These are phyloP conservation scores for Chionis minor DNA, from an alignment of 2,113 vertebrate genomes.

Conservation along the genomic window DNA sequence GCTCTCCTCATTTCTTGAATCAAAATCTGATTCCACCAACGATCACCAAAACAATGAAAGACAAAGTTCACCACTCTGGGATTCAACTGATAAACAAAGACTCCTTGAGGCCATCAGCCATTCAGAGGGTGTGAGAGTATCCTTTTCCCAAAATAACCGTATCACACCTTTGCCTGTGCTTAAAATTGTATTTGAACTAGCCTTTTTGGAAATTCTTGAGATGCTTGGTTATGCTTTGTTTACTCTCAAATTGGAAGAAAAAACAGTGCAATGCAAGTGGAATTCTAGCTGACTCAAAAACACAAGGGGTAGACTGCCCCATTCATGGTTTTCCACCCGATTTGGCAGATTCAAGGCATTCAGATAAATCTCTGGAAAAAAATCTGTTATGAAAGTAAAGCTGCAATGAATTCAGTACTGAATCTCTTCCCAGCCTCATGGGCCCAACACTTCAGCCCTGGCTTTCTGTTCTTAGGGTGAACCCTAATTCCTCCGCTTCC, in stretches of 20 bases:
- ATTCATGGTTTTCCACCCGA: not conserved
- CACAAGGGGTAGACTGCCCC: not conserved
- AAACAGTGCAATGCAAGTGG: not conserved
- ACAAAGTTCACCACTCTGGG: not conserved
- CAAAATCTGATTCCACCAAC: not conserved
- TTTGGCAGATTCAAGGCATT: not conserved
- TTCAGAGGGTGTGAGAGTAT: not conserved
- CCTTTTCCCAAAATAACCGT: not conserved
- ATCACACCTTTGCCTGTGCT: not conserved
- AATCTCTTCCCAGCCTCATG: not conserved
- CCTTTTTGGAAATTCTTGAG: not conserved
- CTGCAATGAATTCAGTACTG: not conserved
- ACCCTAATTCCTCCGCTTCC: not conserved
- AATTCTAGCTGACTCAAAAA: not conserved
- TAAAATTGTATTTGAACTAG: not conserved
- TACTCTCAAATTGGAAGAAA: not conserved
- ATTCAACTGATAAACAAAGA: not conserved
- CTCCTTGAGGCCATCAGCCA: not conserved
- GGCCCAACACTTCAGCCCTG: not conserved
- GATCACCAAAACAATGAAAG: not conserved
- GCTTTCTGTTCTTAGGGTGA: not conserved
- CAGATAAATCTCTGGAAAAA: not conserved
- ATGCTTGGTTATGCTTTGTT: slow-evolving; percentile 22
- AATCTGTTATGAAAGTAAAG: not conserved
- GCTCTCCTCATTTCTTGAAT: not conserved